Percentiles rank a stretch among this genome's conserved stretches.
Evolutionary conservation across 2,113 vertebrate species (phyloP).

Genomic region (Dendrocopos noguchii): DNA sequence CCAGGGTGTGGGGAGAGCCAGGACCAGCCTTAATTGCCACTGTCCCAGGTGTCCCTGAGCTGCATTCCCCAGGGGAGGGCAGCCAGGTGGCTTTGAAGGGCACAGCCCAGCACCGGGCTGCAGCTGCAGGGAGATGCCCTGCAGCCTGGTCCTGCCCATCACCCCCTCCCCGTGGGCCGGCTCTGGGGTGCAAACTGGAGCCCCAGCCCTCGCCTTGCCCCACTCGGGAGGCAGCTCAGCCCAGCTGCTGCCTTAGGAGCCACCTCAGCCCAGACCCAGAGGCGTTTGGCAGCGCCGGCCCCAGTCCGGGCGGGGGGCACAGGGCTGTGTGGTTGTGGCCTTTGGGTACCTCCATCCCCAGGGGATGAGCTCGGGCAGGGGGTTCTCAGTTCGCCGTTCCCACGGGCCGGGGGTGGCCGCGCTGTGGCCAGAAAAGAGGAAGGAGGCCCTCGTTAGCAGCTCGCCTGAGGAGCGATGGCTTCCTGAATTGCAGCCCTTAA

Average conservation of each 20-base stretch:
- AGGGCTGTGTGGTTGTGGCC: neutral
- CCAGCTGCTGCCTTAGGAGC: too few relatives aligned
- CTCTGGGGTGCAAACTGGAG: neutral
- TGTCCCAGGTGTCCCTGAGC: neutral
- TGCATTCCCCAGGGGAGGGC: neutral
- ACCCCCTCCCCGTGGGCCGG: neutral
- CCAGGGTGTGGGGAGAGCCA: neutral
- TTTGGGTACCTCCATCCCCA: neutral
- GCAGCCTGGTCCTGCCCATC: neutral
- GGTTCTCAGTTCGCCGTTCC: fast-evolving
- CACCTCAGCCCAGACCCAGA: neutral
- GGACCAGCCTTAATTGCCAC: neutral
- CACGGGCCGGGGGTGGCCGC: fast-evolving
- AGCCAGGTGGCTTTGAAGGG: neutral
- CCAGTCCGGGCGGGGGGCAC: fast-evolving
- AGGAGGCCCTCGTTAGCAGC: neutral
- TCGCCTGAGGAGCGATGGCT: neutral
- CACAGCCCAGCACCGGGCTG: fast-evolving
- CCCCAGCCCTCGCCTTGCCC: neutral
- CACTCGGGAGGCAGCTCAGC: fast-evolving
- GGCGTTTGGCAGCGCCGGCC: neutral
- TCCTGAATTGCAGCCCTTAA: constrained; percentile 54
- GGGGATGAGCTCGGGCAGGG: neutral
- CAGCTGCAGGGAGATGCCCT: neutral
- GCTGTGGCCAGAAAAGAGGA: neutral